These are phyloP conservation scores for Hetaerina americana DNA, from an alignment of 1,140 invertebrate species.

Conservation along the genomic window DNA sequence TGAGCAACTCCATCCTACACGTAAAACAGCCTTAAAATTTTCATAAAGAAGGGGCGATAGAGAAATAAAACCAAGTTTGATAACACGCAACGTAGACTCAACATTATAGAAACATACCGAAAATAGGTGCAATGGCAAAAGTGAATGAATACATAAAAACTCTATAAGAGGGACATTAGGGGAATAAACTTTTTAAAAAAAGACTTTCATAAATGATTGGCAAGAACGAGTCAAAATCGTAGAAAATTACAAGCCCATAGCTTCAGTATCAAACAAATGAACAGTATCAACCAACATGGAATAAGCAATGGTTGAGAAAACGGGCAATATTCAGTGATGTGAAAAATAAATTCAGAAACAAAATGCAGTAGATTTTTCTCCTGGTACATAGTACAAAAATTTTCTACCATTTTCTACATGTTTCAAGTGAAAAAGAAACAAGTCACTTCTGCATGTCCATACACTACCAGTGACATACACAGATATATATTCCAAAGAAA, in stretches of 20 bases:
- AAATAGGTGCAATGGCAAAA: conserved; percentile 8
- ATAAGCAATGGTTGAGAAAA: conserved; percentile 3
- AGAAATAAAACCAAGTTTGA: conserved; percentile 7
- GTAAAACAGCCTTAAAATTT: conserved; percentile 3
- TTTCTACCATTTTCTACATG: background rate
- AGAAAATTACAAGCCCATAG: conserved; percentile 2
- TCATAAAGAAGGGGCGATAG: background rate
- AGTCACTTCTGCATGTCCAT: background rate
- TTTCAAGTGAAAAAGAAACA: background rate
- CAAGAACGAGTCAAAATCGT: background rate
- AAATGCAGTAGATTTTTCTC: conserved; percentile 2
- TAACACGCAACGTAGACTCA: conserved; percentile 4
- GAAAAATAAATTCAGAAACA: conserved; percentile 5
- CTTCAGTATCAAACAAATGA: conserved; percentile 5
- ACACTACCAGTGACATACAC: background rate
- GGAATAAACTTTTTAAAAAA: conserved; percentile 5
- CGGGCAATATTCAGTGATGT: conserved; percentile 6
- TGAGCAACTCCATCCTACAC: background rate
- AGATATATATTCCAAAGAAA: background rate
- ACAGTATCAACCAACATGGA: background rate
- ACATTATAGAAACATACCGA: conserved; percentile 2
- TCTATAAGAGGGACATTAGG: conserved; percentile 9
- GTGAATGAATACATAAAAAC: conserved; percentile 10
- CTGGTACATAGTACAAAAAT: background rate
- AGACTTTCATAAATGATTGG: background rate